Percentiles rank a stretch among this genome's conserved stretches.
Conservation (phyloP, 2,888 invertebrate genomes). For the Drosophila borealis region DNA sequence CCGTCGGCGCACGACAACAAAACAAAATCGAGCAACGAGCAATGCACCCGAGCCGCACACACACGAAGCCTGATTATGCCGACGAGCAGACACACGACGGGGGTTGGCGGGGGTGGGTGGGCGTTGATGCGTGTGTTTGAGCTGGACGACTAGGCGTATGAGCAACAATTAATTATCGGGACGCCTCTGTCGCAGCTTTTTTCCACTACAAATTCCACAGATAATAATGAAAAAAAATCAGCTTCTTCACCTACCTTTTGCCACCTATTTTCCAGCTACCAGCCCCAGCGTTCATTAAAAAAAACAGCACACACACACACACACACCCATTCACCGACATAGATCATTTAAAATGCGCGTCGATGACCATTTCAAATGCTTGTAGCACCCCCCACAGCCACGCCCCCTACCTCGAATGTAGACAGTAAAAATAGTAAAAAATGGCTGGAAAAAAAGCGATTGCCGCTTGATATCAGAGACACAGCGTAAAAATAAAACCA, state of each 20-base stretch:
- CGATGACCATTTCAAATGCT: constrained; percentile 82
- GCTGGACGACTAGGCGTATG: constrained; percentile 68
- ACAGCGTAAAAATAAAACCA: constrained; percentile 70
- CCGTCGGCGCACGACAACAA: constrained; percentile 75
- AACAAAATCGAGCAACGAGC: constrained; percentile 67
- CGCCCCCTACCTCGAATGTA: constrained; percentile 55
- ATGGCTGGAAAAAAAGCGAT: constrained; percentile 60
- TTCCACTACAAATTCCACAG: constrained; percentile 55
- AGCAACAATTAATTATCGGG: constrained; percentile 78
- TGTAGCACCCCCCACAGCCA: constrained; percentile 45
- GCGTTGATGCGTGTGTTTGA: constrained; percentile 34
- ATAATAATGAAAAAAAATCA: constrained; percentile 51
- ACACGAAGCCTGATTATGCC: constrained; percentile 74
- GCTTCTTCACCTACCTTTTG: constrained; percentile 27
- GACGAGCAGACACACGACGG: constrained; percentile 15
- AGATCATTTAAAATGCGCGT: constrained; percentile 82
- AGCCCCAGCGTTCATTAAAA: constrained; percentile 45
- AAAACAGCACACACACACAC: constrained; percentile 33
- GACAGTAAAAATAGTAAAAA: constrained; percentile 75
- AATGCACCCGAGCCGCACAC: constrained; percentile 39
- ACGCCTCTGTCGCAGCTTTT: constrained; percentile 49
- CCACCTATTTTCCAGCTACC: constrained; percentile 2
- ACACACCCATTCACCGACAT: constrained; percentile 53
- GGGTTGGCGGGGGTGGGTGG: constrained; percentile 1
- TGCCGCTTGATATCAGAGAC: constrained; percentile 80